A percentile compares a stretch with the other conserved stretches of the same genome.
These are phyloP conservation scores for Etheostoma nigrum DNA, from an alignment of 2,797 vertebrate species.

Conservation along the genomic window DNA sequence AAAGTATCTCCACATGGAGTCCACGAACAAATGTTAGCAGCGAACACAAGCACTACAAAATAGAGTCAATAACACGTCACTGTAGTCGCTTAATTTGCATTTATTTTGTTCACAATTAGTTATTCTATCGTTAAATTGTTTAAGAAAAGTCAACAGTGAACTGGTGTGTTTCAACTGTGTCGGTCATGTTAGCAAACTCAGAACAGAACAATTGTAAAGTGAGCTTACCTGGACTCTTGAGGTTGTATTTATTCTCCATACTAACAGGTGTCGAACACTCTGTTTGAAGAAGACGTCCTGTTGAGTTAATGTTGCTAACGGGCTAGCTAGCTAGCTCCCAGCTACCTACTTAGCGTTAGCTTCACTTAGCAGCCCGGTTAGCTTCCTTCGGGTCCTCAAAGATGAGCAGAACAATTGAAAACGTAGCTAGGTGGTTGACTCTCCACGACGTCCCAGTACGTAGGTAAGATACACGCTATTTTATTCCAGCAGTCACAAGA, in stretches of 20 bases:
- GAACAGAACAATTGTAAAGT: background rate
- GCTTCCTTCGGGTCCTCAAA: conserved; percentile 10
- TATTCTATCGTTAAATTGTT: background rate
- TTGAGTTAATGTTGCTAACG: conserved; percentile 20
- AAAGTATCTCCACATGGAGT: background rate
- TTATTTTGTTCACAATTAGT: background rate
- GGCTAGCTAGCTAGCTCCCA: conserved; percentile 23
- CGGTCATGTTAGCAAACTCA: conserved; percentile 9
- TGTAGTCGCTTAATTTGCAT: accelerated
- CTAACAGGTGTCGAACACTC: background rate
- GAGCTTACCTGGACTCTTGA: conserved; percentile 85
- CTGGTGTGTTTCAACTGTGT: background rate
- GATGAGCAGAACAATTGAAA: background rate
- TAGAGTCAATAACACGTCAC: too few species aligned
- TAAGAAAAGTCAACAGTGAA: background rate
- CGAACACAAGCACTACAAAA: background rate
- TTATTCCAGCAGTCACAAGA: background rate
- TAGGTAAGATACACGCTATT: background rate
- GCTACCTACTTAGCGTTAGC: conserved; percentile 29
- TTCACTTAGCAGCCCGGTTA: conserved; percentile 44
- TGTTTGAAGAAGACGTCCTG: background rate
- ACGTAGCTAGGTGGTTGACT: background rate
- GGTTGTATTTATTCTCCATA: conserved; percentile 87
- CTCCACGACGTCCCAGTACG: background rate
- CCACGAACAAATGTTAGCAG: too few species aligned